phyloP scores from a whole-genome alignment of 2,797 vertebrate genomes.

The Hoplostethus atlanticus region DNA sequence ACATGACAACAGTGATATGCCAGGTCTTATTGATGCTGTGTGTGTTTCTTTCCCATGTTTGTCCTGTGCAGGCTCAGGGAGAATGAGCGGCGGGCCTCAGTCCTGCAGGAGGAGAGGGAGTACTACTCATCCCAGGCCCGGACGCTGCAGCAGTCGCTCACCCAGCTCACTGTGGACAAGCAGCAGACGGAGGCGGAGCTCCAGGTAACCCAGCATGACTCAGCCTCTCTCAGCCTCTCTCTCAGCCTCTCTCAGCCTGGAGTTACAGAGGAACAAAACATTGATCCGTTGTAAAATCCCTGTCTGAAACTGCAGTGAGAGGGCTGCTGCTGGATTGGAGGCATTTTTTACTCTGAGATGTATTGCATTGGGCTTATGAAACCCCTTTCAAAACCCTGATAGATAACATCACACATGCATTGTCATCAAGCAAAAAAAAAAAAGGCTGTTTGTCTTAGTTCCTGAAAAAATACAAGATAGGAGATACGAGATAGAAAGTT shows the following conservation, averaged over 20 bases:
- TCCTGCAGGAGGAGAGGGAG: slow-evolving; percentile 93
- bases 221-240: background rate
- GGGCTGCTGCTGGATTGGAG: too few species aligned
- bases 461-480: too few species aligned
- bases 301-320: too few species aligned
- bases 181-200: slow-evolving; percentile 94
- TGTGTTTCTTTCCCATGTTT: background rate
- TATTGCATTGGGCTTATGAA: too few species aligned
- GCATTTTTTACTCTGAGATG: too few species aligned
- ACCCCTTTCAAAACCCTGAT: too few species aligned
- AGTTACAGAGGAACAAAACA: background rate
- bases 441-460: too few species aligned
- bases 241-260: background rate
- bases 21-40: background rate
- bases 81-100: slow-evolving; percentile 87
- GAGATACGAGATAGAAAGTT: too few species aligned
- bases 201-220: slow-evolving; percentile 84
- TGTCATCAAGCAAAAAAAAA: too few species aligned
- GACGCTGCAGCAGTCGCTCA: slow-evolving; percentile 92
- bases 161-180: slow-evolving; percentile 93
- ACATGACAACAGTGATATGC: background rate
- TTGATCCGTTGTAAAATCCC: too few species aligned
- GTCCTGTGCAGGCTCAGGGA: slow-evolving; percentile 87
- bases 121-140: slow-evolving; percentile 92
- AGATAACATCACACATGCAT: too few species aligned